phyloP scores from a whole-genome alignment of 2,888 invertebrate species.

The Eupithecia tripunctaria region DNA sequence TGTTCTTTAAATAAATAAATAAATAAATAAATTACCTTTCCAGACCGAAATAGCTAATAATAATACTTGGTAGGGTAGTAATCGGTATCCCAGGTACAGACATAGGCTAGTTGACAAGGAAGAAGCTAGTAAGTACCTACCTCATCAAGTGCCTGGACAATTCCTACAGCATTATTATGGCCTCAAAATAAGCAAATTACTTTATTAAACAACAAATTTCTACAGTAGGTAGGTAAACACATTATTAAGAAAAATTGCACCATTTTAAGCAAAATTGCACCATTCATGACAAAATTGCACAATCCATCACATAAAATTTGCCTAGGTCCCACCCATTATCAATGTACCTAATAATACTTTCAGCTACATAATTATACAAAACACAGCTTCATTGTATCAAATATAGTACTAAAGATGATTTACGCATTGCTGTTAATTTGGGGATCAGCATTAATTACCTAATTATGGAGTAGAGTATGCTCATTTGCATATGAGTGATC shows the following conservation, averaged over 20 bases:
- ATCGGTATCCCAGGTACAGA: too few relatives aligned
- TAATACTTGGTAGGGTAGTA: too few relatives aligned
- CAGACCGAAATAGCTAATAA: too few relatives aligned
- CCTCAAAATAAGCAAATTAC: too few relatives aligned
- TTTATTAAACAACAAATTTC: neutral
- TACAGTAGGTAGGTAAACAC: neutral
- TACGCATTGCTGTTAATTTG: slow-evolving; percentile 30
- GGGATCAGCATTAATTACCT: slow-evolving; percentile 13
- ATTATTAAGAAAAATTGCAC: neutral
- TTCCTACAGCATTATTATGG: neutral
- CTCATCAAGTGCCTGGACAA: too few relatives aligned
- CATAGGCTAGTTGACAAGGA: too few relatives aligned
- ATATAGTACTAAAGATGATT: neutral
- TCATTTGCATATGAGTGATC: neutral
- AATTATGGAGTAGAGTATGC: neutral
- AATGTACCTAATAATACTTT: slow-evolving; percentile 14
- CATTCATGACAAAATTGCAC: neutral
- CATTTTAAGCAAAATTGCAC: neutral
- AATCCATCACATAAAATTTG: neutral
- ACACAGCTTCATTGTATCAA: slow-evolving; percentile 2
- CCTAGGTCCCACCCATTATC: slow-evolving; percentile 1
- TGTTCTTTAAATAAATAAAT: too few relatives aligned
- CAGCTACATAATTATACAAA: neutral
- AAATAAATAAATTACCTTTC: too few relatives aligned
- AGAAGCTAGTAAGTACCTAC: too few relatives aligned